These are phyloP conservation scores for Monodelphis domestica DNA, from an alignment of 2,797 vertebrate genomes.

Conservation along the genomic window DNA sequence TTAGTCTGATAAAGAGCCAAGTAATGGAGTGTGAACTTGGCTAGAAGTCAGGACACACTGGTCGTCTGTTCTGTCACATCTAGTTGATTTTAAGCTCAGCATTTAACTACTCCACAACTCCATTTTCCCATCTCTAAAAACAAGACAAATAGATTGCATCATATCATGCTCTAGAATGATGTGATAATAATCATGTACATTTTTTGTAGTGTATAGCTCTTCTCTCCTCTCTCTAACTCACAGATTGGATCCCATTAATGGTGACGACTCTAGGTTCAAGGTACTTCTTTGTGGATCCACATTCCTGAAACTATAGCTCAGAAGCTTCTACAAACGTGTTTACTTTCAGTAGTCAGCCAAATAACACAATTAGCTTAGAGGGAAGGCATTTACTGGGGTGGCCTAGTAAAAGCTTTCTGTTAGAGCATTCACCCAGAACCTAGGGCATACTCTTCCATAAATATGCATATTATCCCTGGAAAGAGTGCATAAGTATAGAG, in stretches of 20 bases:
- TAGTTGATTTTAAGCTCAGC: neutral
- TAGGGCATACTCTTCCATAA: neutral
- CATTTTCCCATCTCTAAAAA: neutral
- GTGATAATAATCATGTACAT: neutral
- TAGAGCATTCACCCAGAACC: neutral
- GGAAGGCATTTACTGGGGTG: neutral
- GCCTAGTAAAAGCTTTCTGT: neutral
- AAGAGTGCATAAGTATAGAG: neutral
- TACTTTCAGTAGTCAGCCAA: neutral
- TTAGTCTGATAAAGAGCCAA: neutral
- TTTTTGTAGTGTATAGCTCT: neutral
- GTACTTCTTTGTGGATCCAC: neutral
- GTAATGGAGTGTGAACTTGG: neutral
- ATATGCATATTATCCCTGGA: neutral
- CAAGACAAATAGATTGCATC: neutral
- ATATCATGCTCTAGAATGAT: neutral
- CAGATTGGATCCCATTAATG: neutral
- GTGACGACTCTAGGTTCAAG: neutral
- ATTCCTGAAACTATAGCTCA: neutral
- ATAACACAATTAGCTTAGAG: neutral
- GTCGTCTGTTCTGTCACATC: neutral
- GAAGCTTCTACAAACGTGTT: neutral
- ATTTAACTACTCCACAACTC: neutral
- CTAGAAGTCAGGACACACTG: neutral
- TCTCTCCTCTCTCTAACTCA: neutral